These are phyloP conservation scores for Podabrus alpinus DNA, from an alignment of 2,888 invertebrate species.

Conservation along the genomic window DNA sequence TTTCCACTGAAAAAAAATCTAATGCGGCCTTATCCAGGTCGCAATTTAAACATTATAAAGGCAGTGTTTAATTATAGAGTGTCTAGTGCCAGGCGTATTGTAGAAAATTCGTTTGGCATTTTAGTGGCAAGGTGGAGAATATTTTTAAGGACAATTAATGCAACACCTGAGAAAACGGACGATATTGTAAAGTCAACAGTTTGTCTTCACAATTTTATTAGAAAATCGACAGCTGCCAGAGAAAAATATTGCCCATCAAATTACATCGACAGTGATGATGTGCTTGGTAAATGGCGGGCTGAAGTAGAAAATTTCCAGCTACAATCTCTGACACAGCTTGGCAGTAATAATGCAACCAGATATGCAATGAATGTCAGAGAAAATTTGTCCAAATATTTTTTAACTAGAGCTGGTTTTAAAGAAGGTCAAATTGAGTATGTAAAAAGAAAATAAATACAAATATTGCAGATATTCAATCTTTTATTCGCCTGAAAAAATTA, in stretches of 20 bases:
- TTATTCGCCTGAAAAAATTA: too few relatives aligned
- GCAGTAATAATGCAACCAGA: constrained; percentile 10
- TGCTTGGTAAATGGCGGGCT: constrained; percentile 20
- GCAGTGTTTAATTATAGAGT: constrained; percentile 27
- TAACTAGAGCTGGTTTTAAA: constrained; percentile 14
- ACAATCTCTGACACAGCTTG: constrained; percentile 4
- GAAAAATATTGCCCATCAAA: constrained; percentile 16
- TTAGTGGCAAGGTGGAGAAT: constrained; percentile 29
- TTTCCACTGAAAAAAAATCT: constrained; percentile 10
- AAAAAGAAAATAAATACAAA: too few relatives aligned
- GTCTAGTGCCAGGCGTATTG: constrained; percentile 21
- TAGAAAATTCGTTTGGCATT: constrained; percentile 33
- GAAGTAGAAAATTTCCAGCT: constrained; percentile 10
- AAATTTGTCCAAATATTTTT: constrained; percentile 21
- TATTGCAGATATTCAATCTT: too few relatives aligned
- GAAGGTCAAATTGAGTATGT: constrained; percentile 17
- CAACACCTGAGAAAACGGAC: constrained; percentile 23
- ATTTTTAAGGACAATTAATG: constrained; percentile 22
- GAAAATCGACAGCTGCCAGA: neutral
- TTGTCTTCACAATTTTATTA: constrained; percentile 29
- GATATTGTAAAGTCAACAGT: constrained; percentile 30
- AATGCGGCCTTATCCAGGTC: constrained; percentile 7
- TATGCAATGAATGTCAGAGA: neutral
- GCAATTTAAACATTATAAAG: constrained; percentile 12
- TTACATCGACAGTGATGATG: constrained; percentile 19